phyloP scores from a whole-genome alignment of 1,140 invertebrate species.

The Drosophila novamexicana region DNA sequence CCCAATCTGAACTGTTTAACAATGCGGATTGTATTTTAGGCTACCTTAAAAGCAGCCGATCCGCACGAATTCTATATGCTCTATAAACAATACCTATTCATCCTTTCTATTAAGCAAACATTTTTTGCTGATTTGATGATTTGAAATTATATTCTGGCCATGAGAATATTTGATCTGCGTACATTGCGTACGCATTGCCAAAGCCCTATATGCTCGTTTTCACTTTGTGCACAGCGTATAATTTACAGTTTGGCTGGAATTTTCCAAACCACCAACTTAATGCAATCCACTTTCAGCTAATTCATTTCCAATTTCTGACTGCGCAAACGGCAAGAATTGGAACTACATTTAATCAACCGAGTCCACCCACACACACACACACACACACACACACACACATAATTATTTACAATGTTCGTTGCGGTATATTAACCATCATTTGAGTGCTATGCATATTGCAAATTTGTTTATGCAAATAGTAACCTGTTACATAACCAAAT shows the following conservation, averaged over 20 bases:
- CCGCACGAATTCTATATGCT: neutral
- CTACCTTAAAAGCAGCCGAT: too few species aligned
- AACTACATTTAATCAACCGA: neutral
- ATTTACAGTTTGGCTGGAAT: neutral
- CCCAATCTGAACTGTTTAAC: neutral
- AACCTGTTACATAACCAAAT: constrained; percentile 9
- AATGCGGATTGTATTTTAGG: neutral
- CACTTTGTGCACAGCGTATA: neutral
- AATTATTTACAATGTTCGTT: neutral
- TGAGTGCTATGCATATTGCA: constrained; percentile 6
- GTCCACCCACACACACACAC: neutral
- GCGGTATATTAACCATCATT: neutral
- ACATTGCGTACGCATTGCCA: too few species aligned
- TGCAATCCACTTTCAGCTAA: neutral
- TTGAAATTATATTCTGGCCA: too few species aligned
- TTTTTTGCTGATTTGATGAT: too few species aligned
- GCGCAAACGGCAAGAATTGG: neutral
- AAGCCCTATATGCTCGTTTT: neutral
- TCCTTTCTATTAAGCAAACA: too few species aligned
- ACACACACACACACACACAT: too few species aligned
- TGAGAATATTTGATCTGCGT: too few species aligned
- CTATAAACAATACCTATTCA: neutral
- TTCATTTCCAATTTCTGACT: neutral
- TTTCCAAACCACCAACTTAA: neutral
- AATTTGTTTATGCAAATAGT: constrained; percentile 25